Base-by-base conservation (phyloP, 2,113 vertebrate genomes). In the Sula dactylatra region DNA sequence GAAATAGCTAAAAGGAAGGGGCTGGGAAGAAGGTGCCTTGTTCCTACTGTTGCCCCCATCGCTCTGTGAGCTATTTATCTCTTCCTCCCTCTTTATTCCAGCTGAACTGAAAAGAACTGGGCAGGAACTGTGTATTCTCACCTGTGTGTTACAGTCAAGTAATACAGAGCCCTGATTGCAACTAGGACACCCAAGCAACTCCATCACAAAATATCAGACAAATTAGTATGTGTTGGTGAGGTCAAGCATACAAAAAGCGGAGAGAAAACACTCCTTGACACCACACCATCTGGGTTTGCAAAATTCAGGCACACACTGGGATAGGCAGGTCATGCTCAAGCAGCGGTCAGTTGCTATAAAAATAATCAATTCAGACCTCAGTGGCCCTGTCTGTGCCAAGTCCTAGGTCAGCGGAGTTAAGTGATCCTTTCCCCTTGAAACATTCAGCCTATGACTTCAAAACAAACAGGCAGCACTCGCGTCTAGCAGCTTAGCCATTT, bases 1-100 rank as follows among this genome's bases (percentile, higher is more conserved):
- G 52, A 18, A 82, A 59, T 2, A 65, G 34, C 11, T 77, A 59
- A 76, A 82, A 59, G 65, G 54, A 58, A 58, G 6, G 15, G 6
- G 5, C 13, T 52, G 7, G 44, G 32, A 62, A 85, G 70, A 86
- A 65, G 34, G 18, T 3, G 16, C 2, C 0, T 0, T 44, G 13
- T 22, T 86, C 19, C 71, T 82, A 31, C 38, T 55, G 34, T 22
- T 59, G n/a, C 13, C 8, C 7, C 27, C 2, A 9, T 31, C 29
- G 34, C 22, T 54, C 40, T 54, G 16, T 20, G 4, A 47, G 27
- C 31, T 26, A 50, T 4, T 4, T 24, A 31, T 52, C 25, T 71
- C 86, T 54, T 76, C 29, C 6, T 82, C 12, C 6, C 7, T 31
- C 9, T 66, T 86, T 36, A 77, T 77, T 86, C n/a, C 31, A 71